Evolutionary conservation across 2,113 vertebrate genomes (phyloP).

Genomic region (Probosciger aterrimus): DNA sequence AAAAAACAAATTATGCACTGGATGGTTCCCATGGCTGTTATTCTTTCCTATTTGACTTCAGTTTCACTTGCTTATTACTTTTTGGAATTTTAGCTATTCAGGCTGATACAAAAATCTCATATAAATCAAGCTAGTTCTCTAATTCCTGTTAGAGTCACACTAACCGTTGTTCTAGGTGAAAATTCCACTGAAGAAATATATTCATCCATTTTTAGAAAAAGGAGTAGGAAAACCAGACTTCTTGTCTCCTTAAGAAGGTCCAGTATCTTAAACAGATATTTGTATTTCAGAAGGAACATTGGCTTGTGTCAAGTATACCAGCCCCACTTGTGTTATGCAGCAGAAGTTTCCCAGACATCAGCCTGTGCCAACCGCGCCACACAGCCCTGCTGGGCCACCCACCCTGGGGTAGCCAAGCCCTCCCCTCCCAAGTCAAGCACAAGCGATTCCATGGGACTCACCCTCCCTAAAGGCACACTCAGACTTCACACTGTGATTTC

Average conservation of each 20-base stretch:
- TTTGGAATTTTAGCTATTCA: not conserved
- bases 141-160: not conserved
- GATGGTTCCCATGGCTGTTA: not conserved
- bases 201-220: not conserved
- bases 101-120: not conserved
- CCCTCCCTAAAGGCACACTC: not conserved
- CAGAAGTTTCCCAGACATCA: not conserved
- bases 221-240: not conserved
- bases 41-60: not conserved
- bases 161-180: not conserved
- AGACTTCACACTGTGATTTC: not conserved
- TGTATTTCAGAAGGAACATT: not conserved
- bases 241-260: not conserved
- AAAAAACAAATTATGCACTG: not conserved
- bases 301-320: not conserved
- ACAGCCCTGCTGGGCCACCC: not conserved
- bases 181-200: not conserved
- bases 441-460: not conserved
- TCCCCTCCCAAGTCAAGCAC: not conserved
- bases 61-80: not conserved
- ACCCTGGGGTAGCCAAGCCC: not conserved
- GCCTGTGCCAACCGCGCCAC: not conserved
- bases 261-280: not conserved
- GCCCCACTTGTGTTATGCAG: not conserved
- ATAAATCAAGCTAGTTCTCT: not conserved